Evolutionary conservation across 2,113 vertebrate genomes (phyloP).

Genomic region (Hoplias malabaricus): DNA sequence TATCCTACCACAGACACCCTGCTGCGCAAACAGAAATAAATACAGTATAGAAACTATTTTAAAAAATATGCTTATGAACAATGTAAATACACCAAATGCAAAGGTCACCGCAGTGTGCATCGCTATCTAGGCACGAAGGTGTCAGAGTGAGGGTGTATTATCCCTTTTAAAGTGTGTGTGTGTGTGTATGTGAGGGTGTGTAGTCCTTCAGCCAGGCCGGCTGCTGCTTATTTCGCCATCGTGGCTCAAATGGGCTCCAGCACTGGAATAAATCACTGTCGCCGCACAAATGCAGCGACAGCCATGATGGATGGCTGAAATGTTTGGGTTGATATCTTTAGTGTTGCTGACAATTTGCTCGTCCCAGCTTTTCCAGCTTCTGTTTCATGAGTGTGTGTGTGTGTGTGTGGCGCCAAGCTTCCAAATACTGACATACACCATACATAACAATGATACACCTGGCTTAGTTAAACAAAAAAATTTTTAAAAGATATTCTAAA

Average conservation of each 20-base stretch:
- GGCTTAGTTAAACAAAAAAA: no score
- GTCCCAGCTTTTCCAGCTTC: constrained; percentile 70
- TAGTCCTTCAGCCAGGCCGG: constrained; percentile 47
- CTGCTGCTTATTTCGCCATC: constrained; percentile 45
- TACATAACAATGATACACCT: neutral
- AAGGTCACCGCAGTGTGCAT: neutral
- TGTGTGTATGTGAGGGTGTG: constrained; percentile 22
- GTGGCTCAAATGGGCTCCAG: constrained; percentile 72
- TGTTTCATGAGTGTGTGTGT: constrained; percentile 40
- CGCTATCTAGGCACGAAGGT: neutral
- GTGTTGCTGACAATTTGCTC: constrained; percentile 80
- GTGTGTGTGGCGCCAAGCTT: constrained; percentile 63
- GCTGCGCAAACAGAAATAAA: neutral
- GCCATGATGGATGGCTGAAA: constrained; percentile 80
- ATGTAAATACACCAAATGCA: neutral
- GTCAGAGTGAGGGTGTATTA: neutral
- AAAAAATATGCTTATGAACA: neutral
- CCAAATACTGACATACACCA: constrained; percentile 53
- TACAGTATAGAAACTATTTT: neutral
- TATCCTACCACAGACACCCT: neutral
- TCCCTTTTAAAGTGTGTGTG: neutral
- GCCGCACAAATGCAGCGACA: constrained; percentile 73
- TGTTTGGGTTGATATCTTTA: constrained; percentile 81
- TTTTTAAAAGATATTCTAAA: no score
- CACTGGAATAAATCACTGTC: constrained; percentile 80